These are phyloP conservation scores for Anthoptus insignis DNA, from an alignment of 2,888 invertebrate genomes.

Conservation along the genomic window DNA sequence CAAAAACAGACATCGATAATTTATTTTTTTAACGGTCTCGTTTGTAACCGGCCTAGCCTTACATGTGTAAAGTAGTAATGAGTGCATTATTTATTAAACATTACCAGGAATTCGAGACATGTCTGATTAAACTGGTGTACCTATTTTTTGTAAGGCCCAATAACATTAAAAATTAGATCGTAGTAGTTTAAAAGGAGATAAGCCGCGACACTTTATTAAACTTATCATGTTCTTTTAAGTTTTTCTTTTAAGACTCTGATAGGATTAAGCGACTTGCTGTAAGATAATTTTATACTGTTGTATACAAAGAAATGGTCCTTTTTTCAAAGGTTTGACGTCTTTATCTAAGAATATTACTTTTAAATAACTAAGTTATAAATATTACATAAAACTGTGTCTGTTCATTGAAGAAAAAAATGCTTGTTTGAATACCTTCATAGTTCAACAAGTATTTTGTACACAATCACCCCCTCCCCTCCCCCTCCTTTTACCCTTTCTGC, in stretches of 20 bases:
- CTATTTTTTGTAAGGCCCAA: conserved; percentile 17
- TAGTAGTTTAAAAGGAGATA: conserved; percentile 34
- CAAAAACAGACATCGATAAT: conserved; percentile 39
- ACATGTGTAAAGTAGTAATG: conserved; percentile 32
- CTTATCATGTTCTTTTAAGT: conserved; percentile 4
- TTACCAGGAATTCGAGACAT: conserved; percentile 29
- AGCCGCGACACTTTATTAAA: conserved; percentile 6
- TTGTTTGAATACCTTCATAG: no score
- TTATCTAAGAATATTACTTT: no score
- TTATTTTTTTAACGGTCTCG: conserved; percentile 23
- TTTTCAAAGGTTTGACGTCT: no score
- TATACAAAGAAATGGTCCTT: no score
- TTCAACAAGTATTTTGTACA: no score
- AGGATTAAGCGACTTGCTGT: neutral
- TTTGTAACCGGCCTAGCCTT: conserved; percentile 31
- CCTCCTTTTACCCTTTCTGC: no score
- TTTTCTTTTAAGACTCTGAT: no score
- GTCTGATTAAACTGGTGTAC: conserved; percentile 18
- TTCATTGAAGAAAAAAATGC: no score
- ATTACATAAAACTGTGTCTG: no score
- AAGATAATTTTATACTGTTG: no score
- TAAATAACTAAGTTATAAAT: no score
- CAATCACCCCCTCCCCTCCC: no score
- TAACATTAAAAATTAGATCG: conserved; percentile 35
- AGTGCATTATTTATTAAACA: conserved; percentile 37